phyloP scores from a whole-genome alignment of 1,140 invertebrate species.

The Lordiphosa stackelbergi region DNA sequence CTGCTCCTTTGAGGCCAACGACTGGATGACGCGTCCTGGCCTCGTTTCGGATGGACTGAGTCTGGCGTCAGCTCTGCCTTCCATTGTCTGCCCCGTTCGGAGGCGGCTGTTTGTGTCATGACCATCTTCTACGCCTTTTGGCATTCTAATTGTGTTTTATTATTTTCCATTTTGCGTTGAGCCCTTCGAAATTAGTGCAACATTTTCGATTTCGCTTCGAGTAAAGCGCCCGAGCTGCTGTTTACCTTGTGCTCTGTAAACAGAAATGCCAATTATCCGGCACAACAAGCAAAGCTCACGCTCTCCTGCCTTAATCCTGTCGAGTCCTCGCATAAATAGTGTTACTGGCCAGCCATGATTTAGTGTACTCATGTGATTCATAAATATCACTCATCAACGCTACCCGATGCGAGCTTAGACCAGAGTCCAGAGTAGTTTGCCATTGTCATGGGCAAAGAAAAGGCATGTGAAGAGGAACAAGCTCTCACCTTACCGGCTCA shows the following conservation, averaged over 20 bases:
- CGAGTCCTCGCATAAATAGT: conserved; percentile 8
- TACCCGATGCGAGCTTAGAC: conserved; percentile 5
- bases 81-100: conserved; percentile 2
- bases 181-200: neutral
- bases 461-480: too few relatives aligned
- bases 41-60: conserved; percentile 31
- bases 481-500: too few relatives aligned
- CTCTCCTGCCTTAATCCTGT: conserved; percentile 10
- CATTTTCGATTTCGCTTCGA: neutral
- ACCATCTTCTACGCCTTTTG: conserved; percentile 1
- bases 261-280: conserved; percentile 10
- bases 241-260: conserved; percentile 2
- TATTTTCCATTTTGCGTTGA: neutral
- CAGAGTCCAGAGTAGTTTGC: too few relatives aligned
- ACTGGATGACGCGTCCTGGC: conserved; percentile 32
- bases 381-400: conserved; percentile 62
- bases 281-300: conserved; percentile 10
- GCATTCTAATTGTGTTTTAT: neutral
- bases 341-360: conserved; percentile 32
- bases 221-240: neutral
- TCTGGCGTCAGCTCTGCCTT: conserved; percentile 13
- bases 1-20: conserved; percentile 28
- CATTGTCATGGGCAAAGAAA: too few relatives aligned
- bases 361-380: conserved; percentile 63
- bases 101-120: conserved; percentile 4